Evolutionary conservation across 2,797 vertebrate genomes (phyloP).

Genomic region (Macropus fuliginosus): DNA sequence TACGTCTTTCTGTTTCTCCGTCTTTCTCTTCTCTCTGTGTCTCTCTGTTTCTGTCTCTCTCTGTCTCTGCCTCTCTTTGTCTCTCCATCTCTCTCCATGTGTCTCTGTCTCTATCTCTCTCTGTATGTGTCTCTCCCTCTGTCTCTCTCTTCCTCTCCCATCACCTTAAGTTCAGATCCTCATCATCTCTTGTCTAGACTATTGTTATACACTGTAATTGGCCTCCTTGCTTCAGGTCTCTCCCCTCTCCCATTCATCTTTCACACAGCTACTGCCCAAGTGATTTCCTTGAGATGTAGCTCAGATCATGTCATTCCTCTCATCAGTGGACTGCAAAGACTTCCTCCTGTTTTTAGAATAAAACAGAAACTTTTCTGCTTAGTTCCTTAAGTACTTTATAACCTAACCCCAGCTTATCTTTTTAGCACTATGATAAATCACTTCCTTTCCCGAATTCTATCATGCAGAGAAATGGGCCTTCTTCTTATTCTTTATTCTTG

Average conservation of each 20-base stretch:
- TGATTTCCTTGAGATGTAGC: not conserved
- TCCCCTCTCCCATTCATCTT: not conserved
- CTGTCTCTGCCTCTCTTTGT: no score
- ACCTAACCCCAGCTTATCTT: not conserved
- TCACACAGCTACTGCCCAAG: not conserved
- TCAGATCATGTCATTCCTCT: not conserved
- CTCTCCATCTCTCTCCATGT: no score
- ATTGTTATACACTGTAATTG: not conserved
- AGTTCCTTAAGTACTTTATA: not conserved
- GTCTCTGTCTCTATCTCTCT: not conserved
- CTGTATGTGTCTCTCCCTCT: no score
- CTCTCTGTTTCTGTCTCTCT: no score
- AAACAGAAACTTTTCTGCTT: not conserved
- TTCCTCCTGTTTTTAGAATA: not conserved
- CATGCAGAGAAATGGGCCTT: not conserved
- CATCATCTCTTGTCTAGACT: not conserved
- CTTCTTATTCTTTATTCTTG: no score
- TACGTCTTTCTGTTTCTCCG: rapidly evolving
- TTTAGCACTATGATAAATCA: not conserved
- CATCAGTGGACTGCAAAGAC: not conserved
- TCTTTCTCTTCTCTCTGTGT: no score
- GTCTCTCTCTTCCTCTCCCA: not conserved
- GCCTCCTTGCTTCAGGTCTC: not conserved
- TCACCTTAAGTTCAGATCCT: not conserved
- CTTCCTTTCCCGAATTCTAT: not conserved